Evolutionary conservation across 2,888 invertebrate genomes (phyloP), one percentile per base, ranked within the genome.

Genomic region (Hecatera dysodea): DNA sequence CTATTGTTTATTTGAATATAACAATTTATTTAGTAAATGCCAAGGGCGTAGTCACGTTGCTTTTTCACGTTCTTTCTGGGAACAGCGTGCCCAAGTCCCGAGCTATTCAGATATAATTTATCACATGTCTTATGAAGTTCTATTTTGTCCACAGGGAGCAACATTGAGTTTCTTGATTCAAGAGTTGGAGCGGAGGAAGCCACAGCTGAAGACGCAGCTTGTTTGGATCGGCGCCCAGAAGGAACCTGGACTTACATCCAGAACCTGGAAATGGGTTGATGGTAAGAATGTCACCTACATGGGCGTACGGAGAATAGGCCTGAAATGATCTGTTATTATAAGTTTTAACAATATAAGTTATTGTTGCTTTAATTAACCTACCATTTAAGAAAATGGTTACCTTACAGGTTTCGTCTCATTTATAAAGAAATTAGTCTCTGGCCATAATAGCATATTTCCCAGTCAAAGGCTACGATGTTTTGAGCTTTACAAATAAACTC

Each of bases 201-300:
- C 97, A 0, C 97, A 97, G 74, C 92, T 98, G 48, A 98, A 98
- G 90, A 98, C 98, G 0, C 98, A 98, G 88, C 94, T 99, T 73
- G 98, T 99, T 4, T 99, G 99, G 99, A 98, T 99, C 80, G 99
- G 99, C 0, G 98, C 98, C 0, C 98, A 98, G 87, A 98, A 98
- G 86, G 98, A 99, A 86, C 98, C 98, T 0, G 97, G 98, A 36
- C 96, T 98, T 70, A 98, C 98, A 0, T 97, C 98, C 0, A 96
- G 98, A 78, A 98, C 98, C 0, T 99, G 98, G 98, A 97, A 98
- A 93, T 98, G 98, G 98, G 98, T 98, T 39, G 97, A 98, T 90
- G 98, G 98, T 98, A 93, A 96, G 63, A 36, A 50, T 3, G 0
- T 15, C 15, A 24, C 33, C n/a, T n/a, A n/a, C n/a, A n/a, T n/a